A percentile compares a stretch with the other conserved stretches of the same genome.
These are phyloP conservation scores for Drosophila tristis DNA, from an alignment of 1,140 invertebrate species.

Conservation along the genomic window DNA sequence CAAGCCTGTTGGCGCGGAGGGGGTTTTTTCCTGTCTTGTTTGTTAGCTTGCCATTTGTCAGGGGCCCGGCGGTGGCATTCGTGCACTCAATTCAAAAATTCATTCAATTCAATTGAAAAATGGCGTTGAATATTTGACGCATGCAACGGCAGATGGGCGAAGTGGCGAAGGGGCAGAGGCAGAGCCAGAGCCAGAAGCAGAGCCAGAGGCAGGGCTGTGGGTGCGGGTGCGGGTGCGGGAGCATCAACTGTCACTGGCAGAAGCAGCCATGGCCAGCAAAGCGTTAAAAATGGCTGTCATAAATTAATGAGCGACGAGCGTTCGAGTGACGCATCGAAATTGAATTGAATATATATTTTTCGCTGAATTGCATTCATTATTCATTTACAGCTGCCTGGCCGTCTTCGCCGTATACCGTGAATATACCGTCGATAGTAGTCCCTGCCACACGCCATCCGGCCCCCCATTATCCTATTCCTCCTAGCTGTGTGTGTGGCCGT, in stretches of 20 bases:
- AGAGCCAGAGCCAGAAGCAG: not conserved
- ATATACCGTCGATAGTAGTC: no score
- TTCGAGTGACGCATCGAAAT: slow-evolving; percentile 74
- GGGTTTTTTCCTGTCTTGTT: slow-evolving; percentile 31
- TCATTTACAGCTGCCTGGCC: slow-evolving; percentile 70
- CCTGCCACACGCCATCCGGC: no score
- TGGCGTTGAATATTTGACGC: slow-evolving; percentile 71
- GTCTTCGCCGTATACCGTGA: slow-evolving; percentile 9
- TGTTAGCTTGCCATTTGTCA: slow-evolving; percentile 39
- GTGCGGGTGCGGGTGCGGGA: slow-evolving; percentile 13
- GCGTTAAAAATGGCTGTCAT: slow-evolving; percentile 80
- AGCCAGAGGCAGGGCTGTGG: not conserved
- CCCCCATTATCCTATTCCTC: no score
- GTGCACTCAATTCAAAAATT: slow-evolving; percentile 69
- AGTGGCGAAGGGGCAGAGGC: not conserved
- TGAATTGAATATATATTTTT: slow-evolving; percentile 74
- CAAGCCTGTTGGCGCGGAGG: slow-evolving; percentile 10
- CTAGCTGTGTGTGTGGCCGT: not conserved
- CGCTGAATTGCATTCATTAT: slow-evolving; percentile 80
- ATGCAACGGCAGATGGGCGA: slow-evolving; percentile 30
- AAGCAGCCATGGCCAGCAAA: slow-evolving; percentile 61
- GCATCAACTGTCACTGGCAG: slow-evolving; percentile 73
- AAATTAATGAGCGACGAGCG: slow-evolving; percentile 72
- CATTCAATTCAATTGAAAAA: slow-evolving; percentile 81
- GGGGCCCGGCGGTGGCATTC: slow-evolving; percentile 30